Evolutionary conservation across 2,888 invertebrate genomes (phyloP).

Genomic region (Noctua pronuba): DNA sequence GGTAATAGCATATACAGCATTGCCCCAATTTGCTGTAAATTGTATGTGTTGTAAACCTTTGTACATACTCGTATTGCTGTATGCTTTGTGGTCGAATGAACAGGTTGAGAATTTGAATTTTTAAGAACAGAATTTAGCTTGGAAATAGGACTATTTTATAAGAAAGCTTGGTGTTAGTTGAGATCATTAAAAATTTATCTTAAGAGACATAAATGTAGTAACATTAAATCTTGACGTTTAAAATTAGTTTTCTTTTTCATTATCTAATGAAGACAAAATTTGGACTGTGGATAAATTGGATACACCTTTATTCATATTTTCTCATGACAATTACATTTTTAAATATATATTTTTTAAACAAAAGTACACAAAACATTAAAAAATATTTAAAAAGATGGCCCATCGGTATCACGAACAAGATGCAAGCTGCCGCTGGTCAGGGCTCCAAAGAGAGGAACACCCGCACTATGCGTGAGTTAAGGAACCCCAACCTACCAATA

Average conservation of each 20-base stretch:
- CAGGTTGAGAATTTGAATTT: conserved; percentile 3
- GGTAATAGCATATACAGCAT: conserved; percentile 69
- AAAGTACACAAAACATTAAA: too few species aligned
- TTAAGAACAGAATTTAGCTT: not conserved
- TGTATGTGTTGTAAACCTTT: conserved; percentile 33
- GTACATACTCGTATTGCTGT: conserved; percentile 33
- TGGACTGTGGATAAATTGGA: not conserved
- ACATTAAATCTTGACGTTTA: not conserved
- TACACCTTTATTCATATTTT: not conserved
- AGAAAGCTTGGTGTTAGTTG: not conserved
- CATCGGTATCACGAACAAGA: too few species aligned
- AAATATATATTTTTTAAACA: too few species aligned
- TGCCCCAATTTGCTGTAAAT: conserved; percentile 55
- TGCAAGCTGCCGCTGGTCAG: too few species aligned
- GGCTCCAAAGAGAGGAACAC: too few species aligned
- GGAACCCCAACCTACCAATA: too few species aligned
- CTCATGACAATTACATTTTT: too few species aligned
- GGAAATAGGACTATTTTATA: not conserved
- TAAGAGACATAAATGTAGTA: not conserved
- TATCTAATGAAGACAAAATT: not conserved
- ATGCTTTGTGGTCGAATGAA: conserved; percentile 19
- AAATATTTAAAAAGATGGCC: too few species aligned
- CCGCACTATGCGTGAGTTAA: too few species aligned
- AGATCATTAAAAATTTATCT: not conserved
- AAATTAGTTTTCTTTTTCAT: not conserved